These are phyloP conservation scores for Rapana venosa DNA, from an alignment of 2,888 invertebrate genomes.

Conservation along the genomic window DNA sequence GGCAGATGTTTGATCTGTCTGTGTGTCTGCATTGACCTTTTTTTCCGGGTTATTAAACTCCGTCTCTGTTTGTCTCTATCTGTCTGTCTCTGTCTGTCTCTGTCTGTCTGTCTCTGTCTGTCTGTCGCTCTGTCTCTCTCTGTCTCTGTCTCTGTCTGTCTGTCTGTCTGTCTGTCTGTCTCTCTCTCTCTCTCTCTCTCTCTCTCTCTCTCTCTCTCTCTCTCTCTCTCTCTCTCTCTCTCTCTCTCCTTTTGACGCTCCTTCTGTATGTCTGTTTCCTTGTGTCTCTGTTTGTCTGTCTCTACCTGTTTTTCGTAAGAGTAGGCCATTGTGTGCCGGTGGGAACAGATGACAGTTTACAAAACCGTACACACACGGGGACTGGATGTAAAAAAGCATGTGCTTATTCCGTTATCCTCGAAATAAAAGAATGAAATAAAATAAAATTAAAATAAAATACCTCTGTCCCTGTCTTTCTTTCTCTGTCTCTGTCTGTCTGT, in stretches of 20 bases:
- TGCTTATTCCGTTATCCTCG: too few relatives aligned
- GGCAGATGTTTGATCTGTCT: not conserved
- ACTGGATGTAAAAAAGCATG: too few relatives aligned
- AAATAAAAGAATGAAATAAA: too few relatives aligned
- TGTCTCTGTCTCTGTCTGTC: conserved; percentile 10
- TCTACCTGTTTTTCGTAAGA: not conserved
- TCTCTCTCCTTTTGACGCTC: not conserved
- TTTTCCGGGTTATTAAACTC: not conserved
- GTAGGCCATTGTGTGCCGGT: too few relatives aligned
- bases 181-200: not conserved
- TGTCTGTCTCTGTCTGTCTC: not conserved
- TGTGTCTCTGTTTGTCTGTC: not conserved
- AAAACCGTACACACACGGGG: too few relatives aligned
- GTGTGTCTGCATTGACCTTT: not conserved
- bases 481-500: too few relatives aligned
- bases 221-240: too few relatives aligned
- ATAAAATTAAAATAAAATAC: too few relatives aligned
- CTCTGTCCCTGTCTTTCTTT: too few relatives aligned
- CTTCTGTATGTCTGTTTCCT: not conserved
- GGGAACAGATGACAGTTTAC: too few relatives aligned
- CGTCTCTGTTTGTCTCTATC: not conserved
- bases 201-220: too few relatives aligned
- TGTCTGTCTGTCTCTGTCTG: not conserved
- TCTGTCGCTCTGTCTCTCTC: not conserved
- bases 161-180: not conserved